Base-by-base conservation (phyloP, 2,888 invertebrate species). In the Tanypteryx hageni region DNA sequence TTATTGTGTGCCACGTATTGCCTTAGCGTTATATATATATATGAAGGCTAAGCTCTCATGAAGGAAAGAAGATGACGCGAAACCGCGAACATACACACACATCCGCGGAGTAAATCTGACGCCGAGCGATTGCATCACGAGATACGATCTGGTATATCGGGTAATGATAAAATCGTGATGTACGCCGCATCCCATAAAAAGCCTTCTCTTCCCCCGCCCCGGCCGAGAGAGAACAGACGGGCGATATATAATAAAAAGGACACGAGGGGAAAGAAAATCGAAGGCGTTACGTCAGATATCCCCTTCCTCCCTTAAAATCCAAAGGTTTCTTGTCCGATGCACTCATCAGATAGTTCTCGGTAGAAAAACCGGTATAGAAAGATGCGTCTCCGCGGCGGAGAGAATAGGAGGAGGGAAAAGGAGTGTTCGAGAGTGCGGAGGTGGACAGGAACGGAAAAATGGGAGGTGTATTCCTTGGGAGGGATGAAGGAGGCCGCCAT, bases 401-500 rank as follows among this genome's bases (percentile, higher is more conserved):
- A n/a, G 82, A 18, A 16, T 44, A 5, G 82, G 44, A 44, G 44
- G 44, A 13, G 82, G 44, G 44, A 5, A 5, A 44, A 44, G 44
- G 5, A 44, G 44, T 5, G 44, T 44, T 44, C 44, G 44, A 44
- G 44, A 44, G 14, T 85, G 85, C n/a, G 18, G 14, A 14, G 7
- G 31, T 18, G 31, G n/a, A 10, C 13, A 31, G 64, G 16, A 44
- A 31, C 31, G 18, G 31, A 44, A 27, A n/a, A n/a, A 44, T 59
- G n/a, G 64, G 89, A 64, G 64, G 27, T 27, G 64, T 89, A 44
- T 56, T 31, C 89, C 44, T 64, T 68, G 64, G 31, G 89, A 61
- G 64, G 83, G 64, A 89, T 89, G 89, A 89, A 89, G 64, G 59
- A 89, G 61, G 18, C 89, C 89, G 61, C 18, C 18, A 44, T 83